Base-by-base conservation (phyloP, 2,797 vertebrate genomes). In the Gastrophryne carolinensis region DNA sequence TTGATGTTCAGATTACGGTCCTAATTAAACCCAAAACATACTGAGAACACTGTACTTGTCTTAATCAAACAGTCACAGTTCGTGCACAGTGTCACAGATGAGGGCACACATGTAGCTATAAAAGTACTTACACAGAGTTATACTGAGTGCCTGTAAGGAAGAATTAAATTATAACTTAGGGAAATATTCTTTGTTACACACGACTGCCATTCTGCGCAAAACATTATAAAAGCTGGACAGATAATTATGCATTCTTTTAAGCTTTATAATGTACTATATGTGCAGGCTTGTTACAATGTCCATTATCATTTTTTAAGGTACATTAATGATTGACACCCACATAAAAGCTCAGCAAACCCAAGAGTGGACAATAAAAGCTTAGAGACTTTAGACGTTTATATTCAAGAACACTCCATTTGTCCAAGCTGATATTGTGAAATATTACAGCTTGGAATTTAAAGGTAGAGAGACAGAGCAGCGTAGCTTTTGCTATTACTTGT, bases 21-120 rank as follows among this genome's bases (percentile, higher is more conserved):
- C 60, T 64, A 73, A 64, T 73, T 73, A 73, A 73, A 73, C 60
- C 21, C 35, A 54, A 64, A 54, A 52, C 60, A 54, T 21, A 73
- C 60, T 26, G 24, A 64, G 21, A 29, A 64, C 15, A 30, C 30
- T n/a, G 69, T 26, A 44, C 35, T 73, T 54, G 60, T 52, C 47
- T 73, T 64, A 56, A 64, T 73, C 49, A 72, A 50, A 72, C 54
- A 62, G 71, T 63, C 34, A 73, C 61, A 62, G 49, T 26, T 44
- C 26, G 8, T 56, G 49, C 61, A 52, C 69, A 73, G 39, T 63
- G 39, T 63, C 26, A 56, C 30, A 63, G 60, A 44, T 62, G 56
- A 72, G 69, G 57, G 56, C 70, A 73, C 58, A 39, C 41, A 53
- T 52, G 44, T 50, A 61, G 58, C 57, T 13, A 23, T 52, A 63